Percentiles rank a stretch among this genome's conserved stretches.
Conservation (phyloP, 1,140 invertebrate genomes). For the Paralvinella palmiformis region DNA sequence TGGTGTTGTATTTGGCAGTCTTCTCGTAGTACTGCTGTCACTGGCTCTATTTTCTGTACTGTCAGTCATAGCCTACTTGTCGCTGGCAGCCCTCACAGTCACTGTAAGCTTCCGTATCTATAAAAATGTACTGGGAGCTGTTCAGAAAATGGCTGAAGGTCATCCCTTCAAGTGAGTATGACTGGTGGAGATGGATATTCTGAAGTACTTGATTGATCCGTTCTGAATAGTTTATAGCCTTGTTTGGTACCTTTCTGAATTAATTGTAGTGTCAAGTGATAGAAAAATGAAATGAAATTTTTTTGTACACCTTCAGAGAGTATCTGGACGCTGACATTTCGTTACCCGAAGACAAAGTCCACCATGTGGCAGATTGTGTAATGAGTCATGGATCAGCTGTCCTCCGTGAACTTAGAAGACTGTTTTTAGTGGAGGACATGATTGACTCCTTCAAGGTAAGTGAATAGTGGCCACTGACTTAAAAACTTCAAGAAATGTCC, state of each 20-base stretch:
- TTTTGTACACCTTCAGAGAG: slow-evolving; percentile 57
- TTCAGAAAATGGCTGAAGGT: slow-evolving; percentile 94
- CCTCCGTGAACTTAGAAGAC: slow-evolving; percentile 72
- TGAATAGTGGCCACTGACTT: too few species aligned
- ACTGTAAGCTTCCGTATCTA: slow-evolving; percentile 91
- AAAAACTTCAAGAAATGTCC: too few species aligned
- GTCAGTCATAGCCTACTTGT: slow-evolving; percentile 86
- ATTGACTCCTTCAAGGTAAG: slow-evolving; percentile 72
- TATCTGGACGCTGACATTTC: slow-evolving; percentile 79
- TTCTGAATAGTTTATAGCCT: too few species aligned
- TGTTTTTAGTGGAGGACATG: slow-evolving; percentile 93
- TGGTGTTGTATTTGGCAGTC: slow-evolving; percentile 80
- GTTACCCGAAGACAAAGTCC: slow-evolving; percentile 79
- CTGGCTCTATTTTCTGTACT: slow-evolving; percentile 91
- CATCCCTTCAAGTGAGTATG: slow-evolving; percentile 90
- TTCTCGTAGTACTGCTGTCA: slow-evolving; percentile 79
- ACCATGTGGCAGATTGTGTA: slow-evolving; percentile 73
- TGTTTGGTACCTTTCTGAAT: too few species aligned
- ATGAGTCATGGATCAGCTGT: slow-evolving; percentile 78
- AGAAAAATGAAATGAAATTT: slow-evolving; percentile 14
- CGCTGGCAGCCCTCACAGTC: slow-evolving; percentile 71
- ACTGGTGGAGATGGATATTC: too few species aligned
- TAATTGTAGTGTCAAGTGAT: too few species aligned
- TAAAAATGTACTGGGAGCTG: slow-evolving; percentile 88
- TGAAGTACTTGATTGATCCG: too few species aligned